phyloP scores from a whole-genome alignment of 1,140 invertebrate species.

The Temnothorax curvispinosus region DNA sequence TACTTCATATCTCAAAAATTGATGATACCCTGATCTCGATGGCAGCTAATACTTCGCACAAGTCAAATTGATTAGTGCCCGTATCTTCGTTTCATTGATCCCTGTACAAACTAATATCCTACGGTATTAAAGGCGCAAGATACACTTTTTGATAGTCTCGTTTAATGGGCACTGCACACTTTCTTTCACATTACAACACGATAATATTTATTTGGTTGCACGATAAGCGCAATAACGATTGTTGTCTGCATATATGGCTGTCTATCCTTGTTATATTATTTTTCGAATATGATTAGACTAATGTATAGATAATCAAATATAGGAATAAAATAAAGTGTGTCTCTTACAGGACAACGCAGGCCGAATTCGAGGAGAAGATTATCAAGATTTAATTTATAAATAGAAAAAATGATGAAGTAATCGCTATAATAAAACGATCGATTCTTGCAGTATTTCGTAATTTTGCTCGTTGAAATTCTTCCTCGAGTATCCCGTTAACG shows the following conservation, averaged over 20 bases:
- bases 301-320: too few species aligned
- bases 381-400: background rate
- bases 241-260: background rate
- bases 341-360: background rate
- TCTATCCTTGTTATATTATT: background rate
- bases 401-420: background rate
- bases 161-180: background rate
- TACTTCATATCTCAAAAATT: background rate
- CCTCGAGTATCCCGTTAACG: background rate
- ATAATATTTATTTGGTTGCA: background rate
- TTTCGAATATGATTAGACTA: too few species aligned
- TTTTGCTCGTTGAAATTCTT: constrained; percentile 15
- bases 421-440: background rate
- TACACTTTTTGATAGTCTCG: constrained; percentile 13
- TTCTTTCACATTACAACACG: background rate
- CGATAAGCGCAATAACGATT: background rate
- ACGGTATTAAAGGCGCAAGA: constrained; percentile 12
- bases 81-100: constrained; percentile 57
- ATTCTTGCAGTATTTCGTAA: background rate
- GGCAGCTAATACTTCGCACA: constrained; percentile 15
- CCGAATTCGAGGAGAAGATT: background rate
- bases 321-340: background rate
- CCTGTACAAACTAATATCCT: constrained; percentile 64
- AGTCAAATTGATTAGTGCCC: background rate
- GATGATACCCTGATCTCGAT: constrained; percentile 41